Conservation (phyloP, 2,113 vertebrate species). For the Crotophaga sulcirostris region DNA sequence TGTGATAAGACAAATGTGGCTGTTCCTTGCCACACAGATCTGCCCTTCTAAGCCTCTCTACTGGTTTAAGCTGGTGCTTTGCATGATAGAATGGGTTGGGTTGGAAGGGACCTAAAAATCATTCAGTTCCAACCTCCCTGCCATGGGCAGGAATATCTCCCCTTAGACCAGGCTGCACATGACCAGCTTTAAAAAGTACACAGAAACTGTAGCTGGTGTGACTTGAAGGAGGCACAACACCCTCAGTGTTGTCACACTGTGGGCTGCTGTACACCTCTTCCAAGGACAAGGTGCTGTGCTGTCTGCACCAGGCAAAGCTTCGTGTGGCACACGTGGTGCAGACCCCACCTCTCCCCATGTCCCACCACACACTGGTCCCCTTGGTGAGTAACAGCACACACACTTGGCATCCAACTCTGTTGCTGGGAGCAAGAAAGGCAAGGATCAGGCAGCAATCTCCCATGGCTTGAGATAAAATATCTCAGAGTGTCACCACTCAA, state of each 20-base stretch:
- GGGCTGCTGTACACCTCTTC: not conserved
- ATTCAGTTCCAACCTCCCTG: too few relatives aligned
- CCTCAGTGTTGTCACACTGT: not conserved
- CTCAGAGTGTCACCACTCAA: not conserved
- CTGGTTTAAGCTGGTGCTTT: not conserved
- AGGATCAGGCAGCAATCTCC: not conserved
- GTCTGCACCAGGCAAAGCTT: not conserved
- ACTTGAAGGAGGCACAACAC: not conserved
- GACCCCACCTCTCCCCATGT: not conserved
- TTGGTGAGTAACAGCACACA: not conserved
- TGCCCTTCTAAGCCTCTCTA: not conserved
- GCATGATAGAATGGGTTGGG: too few relatives aligned
- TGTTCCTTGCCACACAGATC: not conserved
- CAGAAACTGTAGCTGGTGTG: not conserved
- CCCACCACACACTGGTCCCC: not conserved
- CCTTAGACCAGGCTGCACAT: too few relatives aligned
- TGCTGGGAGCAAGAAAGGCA: not conserved
- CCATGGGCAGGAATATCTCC: too few relatives aligned
- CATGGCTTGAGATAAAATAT: not conserved
- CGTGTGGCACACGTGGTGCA: rapidly evolving
- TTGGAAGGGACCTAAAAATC: too few relatives aligned
- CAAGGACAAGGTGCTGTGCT: not conserved
- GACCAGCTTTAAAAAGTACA: not conserved
- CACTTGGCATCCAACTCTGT: not conserved
- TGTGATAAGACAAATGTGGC: not conserved